phyloP scores from a whole-genome alignment of 2,797 vertebrate genomes.

The Eremophila alpestris region DNA sequence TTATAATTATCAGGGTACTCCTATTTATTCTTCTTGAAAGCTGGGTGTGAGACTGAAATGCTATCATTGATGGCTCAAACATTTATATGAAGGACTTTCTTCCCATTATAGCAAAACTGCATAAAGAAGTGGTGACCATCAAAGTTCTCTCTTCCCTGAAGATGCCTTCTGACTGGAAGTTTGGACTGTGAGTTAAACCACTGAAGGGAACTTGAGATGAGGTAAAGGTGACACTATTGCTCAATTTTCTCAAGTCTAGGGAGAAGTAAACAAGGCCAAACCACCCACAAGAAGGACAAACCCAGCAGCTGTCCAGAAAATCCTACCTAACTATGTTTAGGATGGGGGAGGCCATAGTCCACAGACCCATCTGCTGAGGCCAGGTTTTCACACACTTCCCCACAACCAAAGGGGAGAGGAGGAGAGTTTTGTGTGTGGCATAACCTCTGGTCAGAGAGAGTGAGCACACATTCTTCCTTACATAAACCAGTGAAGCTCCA shows the following conservation, averaged over 20 bases:
- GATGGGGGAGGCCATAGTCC: neutral
- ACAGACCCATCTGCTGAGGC: neutral
- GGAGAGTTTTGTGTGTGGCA: neutral
- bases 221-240: neutral
- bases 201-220: neutral
- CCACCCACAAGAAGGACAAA: neutral
- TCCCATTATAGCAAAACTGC: neutral
- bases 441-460: neutral
- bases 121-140: neutral
- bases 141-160: too few relatives aligned
- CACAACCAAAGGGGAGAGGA: neutral
- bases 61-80: neutral
- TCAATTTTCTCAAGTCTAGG: neutral
- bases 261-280: neutral
- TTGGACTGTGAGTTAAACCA: neutral
- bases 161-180: neutral
- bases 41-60: neutral
- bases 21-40: neutral
- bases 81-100: neutral
- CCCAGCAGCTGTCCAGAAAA: neutral
- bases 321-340: neutral
- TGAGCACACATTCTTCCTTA: neutral
- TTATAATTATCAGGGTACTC: neutral
- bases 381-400: neutral
- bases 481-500: rapidly evolving